These are phyloP conservation scores for Tapera naevia DNA, from an alignment of 2,797 vertebrate species.

Conservation along the genomic window DNA sequence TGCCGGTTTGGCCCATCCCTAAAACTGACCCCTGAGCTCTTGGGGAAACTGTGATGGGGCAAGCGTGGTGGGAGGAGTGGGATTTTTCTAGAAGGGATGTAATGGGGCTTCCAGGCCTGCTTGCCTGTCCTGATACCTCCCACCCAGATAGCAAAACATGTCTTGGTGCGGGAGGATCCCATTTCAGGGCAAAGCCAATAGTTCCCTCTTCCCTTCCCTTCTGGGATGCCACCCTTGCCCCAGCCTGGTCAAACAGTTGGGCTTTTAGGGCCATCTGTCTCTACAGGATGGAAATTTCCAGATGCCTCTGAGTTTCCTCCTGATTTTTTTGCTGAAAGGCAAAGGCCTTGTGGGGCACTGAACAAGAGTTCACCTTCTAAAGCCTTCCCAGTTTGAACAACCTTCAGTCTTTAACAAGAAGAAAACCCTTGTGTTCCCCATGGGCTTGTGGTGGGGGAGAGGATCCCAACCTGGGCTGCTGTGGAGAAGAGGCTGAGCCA, in stretches of 20 bases:
- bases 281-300: not conserved
- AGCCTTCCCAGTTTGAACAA: not conserved
- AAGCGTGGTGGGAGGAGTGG: accelerated
- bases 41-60: not conserved
- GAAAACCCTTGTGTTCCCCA: not conserved
- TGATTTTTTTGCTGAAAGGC: not conserved
- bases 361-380: not conserved
- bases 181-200: accelerated
- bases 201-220: not conserved
- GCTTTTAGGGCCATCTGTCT: not conserved
- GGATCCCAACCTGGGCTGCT: not conserved
- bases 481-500: not conserved
- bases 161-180: not conserved
- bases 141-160: not conserved
- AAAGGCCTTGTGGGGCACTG: too few species aligned
- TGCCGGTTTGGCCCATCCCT: accelerated
- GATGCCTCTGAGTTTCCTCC: not conserved
- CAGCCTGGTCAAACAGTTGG: not conserved
- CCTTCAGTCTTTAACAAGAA: not conserved
- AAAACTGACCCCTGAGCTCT: not conserved
- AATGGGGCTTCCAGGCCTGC: not conserved
- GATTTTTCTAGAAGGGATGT: not conserved
- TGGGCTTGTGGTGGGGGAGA: accelerated
- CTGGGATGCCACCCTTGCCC: not conserved
- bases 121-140: not conserved